These are phyloP conservation scores for Syritta pipiens DNA, from an alignment of 2,888 invertebrate species.

Conservation along the genomic window DNA sequence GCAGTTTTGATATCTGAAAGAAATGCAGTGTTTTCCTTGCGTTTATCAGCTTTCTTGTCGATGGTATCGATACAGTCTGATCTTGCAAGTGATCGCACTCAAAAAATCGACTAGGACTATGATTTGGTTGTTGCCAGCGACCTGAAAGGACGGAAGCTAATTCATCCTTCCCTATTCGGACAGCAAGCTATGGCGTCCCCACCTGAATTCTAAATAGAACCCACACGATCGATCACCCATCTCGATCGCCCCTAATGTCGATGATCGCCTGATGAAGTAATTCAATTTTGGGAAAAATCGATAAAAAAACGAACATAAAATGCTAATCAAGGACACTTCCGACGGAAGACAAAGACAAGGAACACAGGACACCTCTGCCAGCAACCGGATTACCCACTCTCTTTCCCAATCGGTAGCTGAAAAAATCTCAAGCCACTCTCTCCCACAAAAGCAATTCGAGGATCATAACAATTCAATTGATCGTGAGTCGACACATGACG, in stretches of 20 bases:
- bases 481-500: conserved; percentile 53
- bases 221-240: conserved; percentile 30
- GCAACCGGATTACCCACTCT: neutral
- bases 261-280: conserved; percentile 6
- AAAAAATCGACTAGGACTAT: too few relatives aligned
- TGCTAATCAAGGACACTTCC: conserved; percentile 60
- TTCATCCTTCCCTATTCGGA: too few relatives aligned
- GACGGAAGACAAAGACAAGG: conserved; percentile 42
- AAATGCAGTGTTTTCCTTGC: too few relatives aligned
- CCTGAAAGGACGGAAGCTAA: too few relatives aligned
- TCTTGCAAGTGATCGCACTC: too few relatives aligned
- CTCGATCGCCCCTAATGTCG: neutral
- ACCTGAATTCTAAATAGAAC: conserved; percentile 51
- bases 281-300: conserved; percentile 6
- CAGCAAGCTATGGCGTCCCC: too few relatives aligned
- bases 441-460: neutral
- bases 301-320: conserved; percentile 22
- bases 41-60: too few relatives aligned
- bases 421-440: neutral
- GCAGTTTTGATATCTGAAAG: too few relatives aligned
- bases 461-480: conserved; percentile 64
- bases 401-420: conserved; percentile 45
- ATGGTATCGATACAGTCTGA: too few relatives aligned
- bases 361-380: neutral
- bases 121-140: too few relatives aligned